These are phyloP conservation scores for Caenorhabditis latens DNA, from an alignment of 1,140 invertebrate species.

Conservation along the genomic window DNA sequence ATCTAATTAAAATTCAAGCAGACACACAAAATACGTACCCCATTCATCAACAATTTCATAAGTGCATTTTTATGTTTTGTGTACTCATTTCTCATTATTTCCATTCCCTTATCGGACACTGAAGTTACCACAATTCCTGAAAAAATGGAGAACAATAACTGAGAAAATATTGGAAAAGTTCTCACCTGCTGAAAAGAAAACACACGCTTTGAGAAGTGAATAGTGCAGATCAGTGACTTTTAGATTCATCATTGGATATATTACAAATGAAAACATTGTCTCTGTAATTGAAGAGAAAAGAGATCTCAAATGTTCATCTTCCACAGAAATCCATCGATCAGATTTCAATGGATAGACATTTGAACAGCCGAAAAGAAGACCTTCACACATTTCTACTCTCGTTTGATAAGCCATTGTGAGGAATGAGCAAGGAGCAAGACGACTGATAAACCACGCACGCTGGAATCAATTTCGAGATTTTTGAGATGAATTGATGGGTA, in stretches of 20 bases:
- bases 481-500: not conserved
- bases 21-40: not conserved
- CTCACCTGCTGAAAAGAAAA: constrained; percentile 26
- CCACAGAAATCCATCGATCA: not conserved
- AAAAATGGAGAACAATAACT: not conserved
- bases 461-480: not conserved
- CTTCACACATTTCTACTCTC: constrained; percentile 14
- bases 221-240: constrained; percentile 24
- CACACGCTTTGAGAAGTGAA: constrained; percentile 42
- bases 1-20: not conserved
- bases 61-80: constrained; percentile 38
- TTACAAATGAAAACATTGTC: constrained; percentile 32
- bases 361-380: constrained; percentile 41
- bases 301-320: not conserved
- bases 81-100: constrained; percentile 47
- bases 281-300: constrained; percentile 30
- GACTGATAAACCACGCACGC: constrained; percentile 41
- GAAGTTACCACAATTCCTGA: constrained; percentile 27
- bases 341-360: constrained; percentile 43
- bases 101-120: constrained; percentile 26
- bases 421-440: constrained; percentile 36
- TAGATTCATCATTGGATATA: constrained; percentile 40
- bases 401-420: constrained; percentile 44
- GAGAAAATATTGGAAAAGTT: not conserved
- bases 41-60: constrained; percentile 41